A percentile compares a stretch with the other conserved stretches of the same genome.
These are phyloP conservation scores for Oikopleura dioica DNA, from an alignment of 23 tunicate species.

Conservation along the genomic window DNA sequence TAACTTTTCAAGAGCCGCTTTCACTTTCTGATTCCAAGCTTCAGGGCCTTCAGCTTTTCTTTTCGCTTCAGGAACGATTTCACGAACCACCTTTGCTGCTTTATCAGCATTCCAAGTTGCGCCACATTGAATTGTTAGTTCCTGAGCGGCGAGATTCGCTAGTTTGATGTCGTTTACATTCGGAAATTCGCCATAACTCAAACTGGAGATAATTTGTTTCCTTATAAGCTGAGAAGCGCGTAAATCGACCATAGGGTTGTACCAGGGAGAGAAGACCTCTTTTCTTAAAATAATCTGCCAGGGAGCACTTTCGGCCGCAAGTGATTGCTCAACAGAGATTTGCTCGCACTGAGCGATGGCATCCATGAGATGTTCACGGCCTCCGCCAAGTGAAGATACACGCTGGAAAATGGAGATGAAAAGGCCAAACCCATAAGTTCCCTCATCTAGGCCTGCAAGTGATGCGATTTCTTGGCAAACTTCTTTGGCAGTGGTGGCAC, in stretches of 20 bases:
- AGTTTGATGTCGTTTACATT: conserved; percentile 52
- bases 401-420: conserved; percentile 39
- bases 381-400: conserved; percentile 79
- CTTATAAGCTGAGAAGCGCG: conserved; percentile 33
- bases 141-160: conserved; percentile 55
- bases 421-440: conserved; percentile 68
- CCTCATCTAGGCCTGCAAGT: conserved; percentile 33
- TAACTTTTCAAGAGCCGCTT: neutral
- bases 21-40: neutral
- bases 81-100: neutral
- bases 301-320: conserved; percentile 59
- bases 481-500: conserved; percentile 76
- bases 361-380: conserved; percentile 89
- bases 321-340: conserved; percentile 58
- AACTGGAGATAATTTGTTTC: conserved; percentile 55
- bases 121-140: no score
- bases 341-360: conserved; percentile 91
- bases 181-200: conserved; percentile 59
- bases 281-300: conserved; percentile 82
- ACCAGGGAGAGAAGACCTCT: conserved; percentile 93
- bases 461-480: conserved; percentile 45
- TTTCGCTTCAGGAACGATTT: neutral
- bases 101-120: neutral
- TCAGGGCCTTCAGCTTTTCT: neutral
- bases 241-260: conserved; percentile 40